Evolutionary conservation across 1,140 invertebrate species (phyloP), one percentile per base, ranked within the genome.

Genomic region (Lordiphosa clarofinis): DNA sequence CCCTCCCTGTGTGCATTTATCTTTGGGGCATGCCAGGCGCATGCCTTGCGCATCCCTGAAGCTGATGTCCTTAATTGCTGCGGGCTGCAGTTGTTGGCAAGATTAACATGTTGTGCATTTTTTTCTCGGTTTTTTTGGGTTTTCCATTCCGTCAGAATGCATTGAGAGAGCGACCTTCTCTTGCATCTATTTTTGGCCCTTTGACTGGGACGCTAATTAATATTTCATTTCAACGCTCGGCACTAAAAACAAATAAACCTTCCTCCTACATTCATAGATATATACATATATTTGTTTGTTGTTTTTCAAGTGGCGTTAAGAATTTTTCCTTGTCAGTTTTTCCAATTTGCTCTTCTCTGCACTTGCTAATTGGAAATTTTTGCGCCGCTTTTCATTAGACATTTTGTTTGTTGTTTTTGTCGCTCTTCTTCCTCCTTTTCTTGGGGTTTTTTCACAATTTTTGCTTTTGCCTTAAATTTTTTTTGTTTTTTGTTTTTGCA

Each of bases 11-110:
- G 53, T 58, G 49, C 69, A 73, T 69, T 67, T 76, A 71, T 76
- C 73, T 70, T 58, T 71, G 28, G 15, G 43, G n/a, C n/a, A n/a
- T n/a, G n/a, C n/a, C n/a, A n/a, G n/a, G n/a, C n/a, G 48, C 59
- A 44, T 55, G 53, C 53, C 48, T 36, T 47, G 39, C 11, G 44
- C 59, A 49, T 56, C 52, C 52, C 64, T 66, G 40, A 47, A 67
- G 71, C 43, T 66, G 64, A 57, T 76, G 76, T 82, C 76, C 76
- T 84, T 76, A 82, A 82, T 82, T 84, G 78, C 76, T 76, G 67
- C 76, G 52, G 67, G 58, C 58, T 46, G 52, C 38, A 38, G 65
- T 56, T 28, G 24, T 57, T 33, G 37, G 42, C 7, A 15, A 54
- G 68, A 31, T 73, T 53, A 72, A 76, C 66, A 70, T 68, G 49